Conservation (phyloP, 2,888 invertebrate species). For the Drosophila silvestris region DNA sequence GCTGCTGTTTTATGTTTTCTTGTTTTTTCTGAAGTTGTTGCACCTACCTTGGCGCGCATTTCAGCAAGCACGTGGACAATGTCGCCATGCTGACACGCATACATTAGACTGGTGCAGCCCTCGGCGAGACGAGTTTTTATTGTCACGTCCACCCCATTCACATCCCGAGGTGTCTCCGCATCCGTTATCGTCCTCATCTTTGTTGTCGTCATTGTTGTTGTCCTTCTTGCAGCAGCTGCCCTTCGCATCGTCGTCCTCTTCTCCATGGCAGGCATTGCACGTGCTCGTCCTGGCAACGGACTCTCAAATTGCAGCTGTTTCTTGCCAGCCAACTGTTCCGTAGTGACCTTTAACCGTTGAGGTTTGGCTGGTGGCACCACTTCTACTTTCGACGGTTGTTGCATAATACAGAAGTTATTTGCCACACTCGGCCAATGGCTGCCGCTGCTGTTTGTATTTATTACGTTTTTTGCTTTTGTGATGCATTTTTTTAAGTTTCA, state of each 20-base stretch:
- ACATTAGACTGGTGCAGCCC: slow-evolving; percentile 95
- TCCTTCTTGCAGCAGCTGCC: slow-evolving; percentile 10
- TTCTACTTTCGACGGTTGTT: slow-evolving; percentile 52
- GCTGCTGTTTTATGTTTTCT: not conserved
- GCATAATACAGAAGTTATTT: slow-evolving; percentile 48
- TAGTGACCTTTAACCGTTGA: slow-evolving; percentile 45
- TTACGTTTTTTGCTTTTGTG: slow-evolving; percentile 34
- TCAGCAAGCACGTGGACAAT: slow-evolving; percentile 91
- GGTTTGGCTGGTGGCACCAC: slow-evolving; percentile 54
- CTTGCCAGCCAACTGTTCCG: slow-evolving; percentile 42
- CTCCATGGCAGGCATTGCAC: slow-evolving; percentile 35
- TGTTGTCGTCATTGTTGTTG: slow-evolving; percentile 25
- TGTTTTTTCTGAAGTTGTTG: slow-evolving; percentile 6
- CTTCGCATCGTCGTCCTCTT: slow-evolving; percentile 16
- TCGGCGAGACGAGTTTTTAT: slow-evolving; percentile 86
- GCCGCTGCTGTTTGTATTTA: slow-evolving; percentile 28
- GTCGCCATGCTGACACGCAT: slow-evolving; percentile 95
- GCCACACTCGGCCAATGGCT: slow-evolving; percentile 25
- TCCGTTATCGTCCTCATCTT: slow-evolving; percentile 13
- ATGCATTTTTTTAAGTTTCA: slow-evolving; percentile 51
- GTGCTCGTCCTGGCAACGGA: slow-evolving; percentile 68
- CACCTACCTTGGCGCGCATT: slow-evolving; percentile 90
- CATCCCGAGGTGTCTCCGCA: slow-evolving; percentile 26
- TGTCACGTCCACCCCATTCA: slow-evolving; percentile 33
- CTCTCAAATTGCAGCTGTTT: slow-evolving; percentile 82